Conservation (phyloP, 2,888 invertebrate genomes). For the Trichopoda pennipes region DNA sequence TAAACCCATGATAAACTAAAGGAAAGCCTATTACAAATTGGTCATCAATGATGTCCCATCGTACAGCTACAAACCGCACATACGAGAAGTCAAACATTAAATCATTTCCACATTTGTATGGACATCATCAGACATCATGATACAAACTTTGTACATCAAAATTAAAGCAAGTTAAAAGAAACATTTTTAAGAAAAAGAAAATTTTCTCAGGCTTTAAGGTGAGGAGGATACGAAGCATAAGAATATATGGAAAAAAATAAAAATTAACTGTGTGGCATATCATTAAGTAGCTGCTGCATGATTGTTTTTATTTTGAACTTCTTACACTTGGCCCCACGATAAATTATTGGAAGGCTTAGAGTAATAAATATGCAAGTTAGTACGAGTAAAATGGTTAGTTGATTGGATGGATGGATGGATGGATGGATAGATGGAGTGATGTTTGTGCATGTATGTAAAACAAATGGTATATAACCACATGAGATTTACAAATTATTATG, state of each 20-base stretch:
- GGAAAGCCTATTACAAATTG: conserved; percentile 63
- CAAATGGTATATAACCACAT: conserved; percentile 53
- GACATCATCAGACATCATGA: conserved; percentile 48
- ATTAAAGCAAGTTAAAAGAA: conserved; percentile 45
- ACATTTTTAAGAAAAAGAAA: conserved; percentile 55
- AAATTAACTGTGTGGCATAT: conserved; percentile 64
- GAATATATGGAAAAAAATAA: conserved; percentile 27
- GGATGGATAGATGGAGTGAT: conserved; percentile 22
- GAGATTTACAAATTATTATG: conserved; percentile 61
- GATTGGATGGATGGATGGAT: not conserved
- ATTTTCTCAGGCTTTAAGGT: conserved; percentile 66
- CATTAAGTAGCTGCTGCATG: conserved; percentile 67
- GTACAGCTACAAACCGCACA: conserved; percentile 30
- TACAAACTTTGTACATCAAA: conserved; percentile 41
- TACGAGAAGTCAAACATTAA: conserved; percentile 64
- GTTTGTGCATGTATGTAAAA: conserved; percentile 27
- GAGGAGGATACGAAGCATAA: conserved; percentile 52
- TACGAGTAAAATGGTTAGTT: conserved; percentile 37
- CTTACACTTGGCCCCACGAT: conserved; percentile 56
- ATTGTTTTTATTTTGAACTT: conserved; percentile 51
- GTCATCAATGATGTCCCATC: conserved; percentile 66
- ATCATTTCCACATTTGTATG: conserved; percentile 63
- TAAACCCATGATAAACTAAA: conserved; percentile 36
- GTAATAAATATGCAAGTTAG: conserved; percentile 40
- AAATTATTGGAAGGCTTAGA: conserved; percentile 22